Evolutionary conservation across 2,797 vertebrate genomes (phyloP).

Genomic region (Acomys russatus): DNA sequence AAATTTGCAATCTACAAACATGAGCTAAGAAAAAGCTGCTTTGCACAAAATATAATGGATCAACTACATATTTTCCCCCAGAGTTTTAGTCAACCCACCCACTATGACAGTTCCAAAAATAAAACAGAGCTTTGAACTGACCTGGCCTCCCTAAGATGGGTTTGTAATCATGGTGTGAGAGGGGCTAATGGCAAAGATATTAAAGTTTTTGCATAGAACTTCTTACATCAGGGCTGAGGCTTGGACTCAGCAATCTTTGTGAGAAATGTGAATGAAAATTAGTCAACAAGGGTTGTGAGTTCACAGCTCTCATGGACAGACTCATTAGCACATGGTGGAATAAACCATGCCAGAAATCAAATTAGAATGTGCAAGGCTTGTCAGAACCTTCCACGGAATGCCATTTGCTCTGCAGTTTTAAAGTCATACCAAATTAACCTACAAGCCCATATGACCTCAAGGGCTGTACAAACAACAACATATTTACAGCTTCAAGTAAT

Average conservation of each 20-base stretch:
- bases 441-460: constrained; percentile 78
- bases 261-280: constrained; percentile 86
- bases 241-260: constrained; percentile 83
- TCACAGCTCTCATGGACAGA: constrained; percentile 82
- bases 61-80: constrained; percentile 20
- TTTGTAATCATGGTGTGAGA: constrained; percentile 77
- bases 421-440: constrained; percentile 88
- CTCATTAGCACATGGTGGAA: constrained; percentile 81
- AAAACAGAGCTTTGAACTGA: constrained; percentile 57
- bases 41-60: constrained; percentile 51
- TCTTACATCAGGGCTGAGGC: constrained; percentile 81
- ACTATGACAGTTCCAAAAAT: constrained; percentile 66
- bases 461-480: constrained; percentile 83
- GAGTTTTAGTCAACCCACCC: constrained; percentile 68
- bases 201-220: constrained; percentile 82
- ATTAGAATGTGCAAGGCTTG: constrained; percentile 87
- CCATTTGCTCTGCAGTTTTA: constrained; percentile 86
- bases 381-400: constrained; percentile 86
- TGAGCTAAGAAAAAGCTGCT: constrained; percentile 48
- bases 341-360: constrained; percentile 85
- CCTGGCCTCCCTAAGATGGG: constrained; percentile 49
- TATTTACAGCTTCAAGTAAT: constrained; percentile 84
- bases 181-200: constrained; percentile 75
- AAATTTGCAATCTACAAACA: constrained; percentile 63
- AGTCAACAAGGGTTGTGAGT: constrained; percentile 84